Evolutionary conservation across 2,113 vertebrate species (phyloP).

Genomic region (Theristicus caerulescens): DNA sequence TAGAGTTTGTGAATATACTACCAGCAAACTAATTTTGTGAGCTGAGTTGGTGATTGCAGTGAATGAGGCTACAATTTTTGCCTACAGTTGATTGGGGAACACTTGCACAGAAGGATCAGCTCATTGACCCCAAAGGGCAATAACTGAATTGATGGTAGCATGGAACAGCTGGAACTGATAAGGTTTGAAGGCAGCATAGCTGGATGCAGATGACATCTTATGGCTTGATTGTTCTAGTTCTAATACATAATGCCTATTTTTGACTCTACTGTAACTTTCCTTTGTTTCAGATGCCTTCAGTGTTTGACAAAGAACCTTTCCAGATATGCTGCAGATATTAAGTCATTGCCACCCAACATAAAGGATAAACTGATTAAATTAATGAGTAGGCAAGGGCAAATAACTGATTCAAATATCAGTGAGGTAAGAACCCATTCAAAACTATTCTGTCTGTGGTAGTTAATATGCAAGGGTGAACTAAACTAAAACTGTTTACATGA

Average conservation of each 20-base stretch:
- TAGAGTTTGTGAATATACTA: background rate
- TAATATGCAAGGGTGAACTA: background rate
- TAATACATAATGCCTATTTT: background rate
- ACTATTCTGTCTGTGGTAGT: background rate
- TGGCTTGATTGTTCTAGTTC: background rate
- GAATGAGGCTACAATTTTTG: background rate
- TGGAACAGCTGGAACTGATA: background rate
- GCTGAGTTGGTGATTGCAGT: background rate
- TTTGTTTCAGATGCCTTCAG: constrained; percentile 75
- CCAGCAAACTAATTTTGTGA: background rate
- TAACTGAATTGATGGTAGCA: background rate
- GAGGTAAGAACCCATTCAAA: constrained; percentile 75
- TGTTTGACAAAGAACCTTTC: constrained; percentile 76
- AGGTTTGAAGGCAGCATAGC: background rate
- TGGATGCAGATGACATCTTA: background rate
- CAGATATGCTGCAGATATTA: constrained; percentile 77
- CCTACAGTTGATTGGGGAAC: background rate
- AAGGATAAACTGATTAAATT: constrained; percentile 85
- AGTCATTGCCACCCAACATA: constrained; percentile 77
- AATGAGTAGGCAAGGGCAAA: constrained; percentile 78
- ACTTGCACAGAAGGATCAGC: background rate
- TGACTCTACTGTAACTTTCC: background rate
- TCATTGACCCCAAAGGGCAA: background rate
- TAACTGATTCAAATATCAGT: constrained; percentile 84
- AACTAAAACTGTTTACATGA: background rate